Percentiles rank a stretch among this genome's conserved stretches.
Conservation (phyloP, 2,113 vertebrate species). For the Cynoglossus semilaevis region DNA sequence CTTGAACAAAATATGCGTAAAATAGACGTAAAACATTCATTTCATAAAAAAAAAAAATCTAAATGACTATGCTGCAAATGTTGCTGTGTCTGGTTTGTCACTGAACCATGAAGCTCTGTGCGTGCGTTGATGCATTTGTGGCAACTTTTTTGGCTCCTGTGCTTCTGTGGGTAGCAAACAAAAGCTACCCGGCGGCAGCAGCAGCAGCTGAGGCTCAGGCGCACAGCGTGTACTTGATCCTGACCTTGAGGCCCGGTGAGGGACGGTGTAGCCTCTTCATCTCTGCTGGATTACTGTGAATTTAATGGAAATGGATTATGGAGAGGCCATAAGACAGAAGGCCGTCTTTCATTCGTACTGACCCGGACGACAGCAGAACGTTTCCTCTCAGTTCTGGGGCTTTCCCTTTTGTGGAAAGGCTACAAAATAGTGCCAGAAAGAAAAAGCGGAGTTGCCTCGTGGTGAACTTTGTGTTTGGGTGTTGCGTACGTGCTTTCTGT, state of each 20-base stretch:
- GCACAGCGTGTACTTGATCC: slow-evolving; percentile 6
- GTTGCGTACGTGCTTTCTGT: slow-evolving; percentile 17
- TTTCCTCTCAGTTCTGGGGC: neutral
- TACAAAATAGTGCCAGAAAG: neutral
- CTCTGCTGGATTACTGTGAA: slow-evolving; percentile 15
- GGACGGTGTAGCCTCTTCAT: slow-evolving; percentile 22
- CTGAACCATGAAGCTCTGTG: neutral
- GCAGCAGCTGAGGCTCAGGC: neutral
- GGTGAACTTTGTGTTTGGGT: neutral
- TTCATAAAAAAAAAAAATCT: too few relatives aligned
- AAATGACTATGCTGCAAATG: neutral
- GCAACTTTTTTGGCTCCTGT: neutral
- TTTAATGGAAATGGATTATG: slow-evolving; percentile 27
- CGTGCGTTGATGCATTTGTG: neutral
- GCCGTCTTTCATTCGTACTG: neutral
- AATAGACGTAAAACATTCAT: too few relatives aligned
- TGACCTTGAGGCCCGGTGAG: slow-evolving; percentile 38
- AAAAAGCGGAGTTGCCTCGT: neutral
- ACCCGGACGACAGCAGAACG: neutral
- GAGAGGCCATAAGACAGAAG: neutral
- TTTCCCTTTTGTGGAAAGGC: neutral
- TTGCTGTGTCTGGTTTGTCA: neutral
- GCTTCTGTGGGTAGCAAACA: neutral
- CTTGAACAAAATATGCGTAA: too few relatives aligned
- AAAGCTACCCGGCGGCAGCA: neutral